phyloP scores from a whole-genome alignment of 1,140 invertebrate species.

The Cryptotermes secundus region DNA sequence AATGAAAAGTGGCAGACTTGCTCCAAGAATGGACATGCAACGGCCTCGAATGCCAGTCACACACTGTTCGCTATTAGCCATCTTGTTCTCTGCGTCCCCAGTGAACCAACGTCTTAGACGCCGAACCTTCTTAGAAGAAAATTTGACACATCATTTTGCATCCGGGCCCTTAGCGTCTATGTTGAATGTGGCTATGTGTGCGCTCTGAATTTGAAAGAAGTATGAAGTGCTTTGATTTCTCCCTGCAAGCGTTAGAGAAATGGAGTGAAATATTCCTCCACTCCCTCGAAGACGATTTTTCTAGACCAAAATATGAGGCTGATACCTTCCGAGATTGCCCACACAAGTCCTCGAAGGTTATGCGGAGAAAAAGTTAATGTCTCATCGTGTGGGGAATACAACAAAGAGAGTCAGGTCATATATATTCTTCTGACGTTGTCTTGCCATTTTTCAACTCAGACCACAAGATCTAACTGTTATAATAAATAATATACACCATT shows the following conservation, averaged over 20 bases:
- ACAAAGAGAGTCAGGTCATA: neutral
- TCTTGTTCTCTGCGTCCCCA: neutral
- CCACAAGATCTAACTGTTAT: neutral
- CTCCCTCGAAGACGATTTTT: neutral
- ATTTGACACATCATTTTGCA: conserved; percentile 11
- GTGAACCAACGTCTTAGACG: neutral
- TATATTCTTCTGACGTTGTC: neutral
- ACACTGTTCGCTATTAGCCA: neutral
- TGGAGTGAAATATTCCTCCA: neutral
- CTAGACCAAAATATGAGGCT: neutral
- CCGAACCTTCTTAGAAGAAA: neutral
- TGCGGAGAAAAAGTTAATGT: neutral
- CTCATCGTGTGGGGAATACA: neutral
- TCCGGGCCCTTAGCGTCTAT: neutral
- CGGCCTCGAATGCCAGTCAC: neutral
- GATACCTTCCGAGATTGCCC: neutral
- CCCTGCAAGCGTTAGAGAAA: neutral
- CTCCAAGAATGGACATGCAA: too few relatives aligned
- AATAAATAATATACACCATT: neutral
- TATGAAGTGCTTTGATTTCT: neutral
- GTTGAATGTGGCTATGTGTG: neutral
- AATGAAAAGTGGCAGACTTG: too few relatives aligned
- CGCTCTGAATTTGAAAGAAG: conserved; percentile 16
- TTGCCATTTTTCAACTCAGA: neutral
- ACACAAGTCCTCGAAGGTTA: neutral